These are phyloP conservation scores for Ascaphus truei DNA, from an alignment of 2,113 vertebrate species.

Conservation along the genomic window DNA sequence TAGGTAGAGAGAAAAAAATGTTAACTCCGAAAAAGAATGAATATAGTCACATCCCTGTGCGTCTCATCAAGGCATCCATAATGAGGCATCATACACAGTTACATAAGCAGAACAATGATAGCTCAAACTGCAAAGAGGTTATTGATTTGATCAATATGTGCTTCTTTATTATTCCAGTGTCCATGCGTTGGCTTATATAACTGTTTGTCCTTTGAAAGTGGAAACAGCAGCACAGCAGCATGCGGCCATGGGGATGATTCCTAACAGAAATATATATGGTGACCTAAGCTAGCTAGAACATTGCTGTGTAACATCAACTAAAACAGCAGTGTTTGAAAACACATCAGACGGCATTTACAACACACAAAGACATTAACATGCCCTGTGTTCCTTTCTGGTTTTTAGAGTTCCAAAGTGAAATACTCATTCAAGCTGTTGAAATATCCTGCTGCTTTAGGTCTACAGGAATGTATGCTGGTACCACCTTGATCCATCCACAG, in stretches of 20 bases:
- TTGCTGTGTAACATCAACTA: not conserved
- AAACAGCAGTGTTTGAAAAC: constrained; percentile 13
- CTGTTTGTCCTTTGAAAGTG: not conserved
- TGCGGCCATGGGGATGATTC: not conserved
- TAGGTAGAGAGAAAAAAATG: too few relatives aligned
- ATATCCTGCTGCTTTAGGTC: too few relatives aligned
- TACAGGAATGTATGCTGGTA: not conserved
- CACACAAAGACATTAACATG: constrained; percentile 4
- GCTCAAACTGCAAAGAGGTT: not conserved
- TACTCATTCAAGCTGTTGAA: not conserved
- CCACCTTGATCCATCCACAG: not conserved
- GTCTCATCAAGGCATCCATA: not conserved
- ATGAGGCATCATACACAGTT: not conserved
- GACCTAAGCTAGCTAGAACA: not conserved
- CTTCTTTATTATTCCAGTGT: constrained; percentile 1
- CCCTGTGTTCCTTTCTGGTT: not conserved
- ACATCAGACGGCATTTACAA: not conserved
- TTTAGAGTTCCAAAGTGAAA: not conserved
- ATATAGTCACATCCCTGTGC: not conserved
- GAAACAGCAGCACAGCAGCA: not conserved
- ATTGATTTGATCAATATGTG: constrained; percentile 22
- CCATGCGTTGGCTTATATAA: not conserved
- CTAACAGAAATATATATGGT: not conserved
- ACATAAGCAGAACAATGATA: not conserved
- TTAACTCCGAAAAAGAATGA: not conserved